Evolutionary conservation across 1,140 invertebrate genomes (phyloP).

Genomic region (Oedothorax gibbosus): DNA sequence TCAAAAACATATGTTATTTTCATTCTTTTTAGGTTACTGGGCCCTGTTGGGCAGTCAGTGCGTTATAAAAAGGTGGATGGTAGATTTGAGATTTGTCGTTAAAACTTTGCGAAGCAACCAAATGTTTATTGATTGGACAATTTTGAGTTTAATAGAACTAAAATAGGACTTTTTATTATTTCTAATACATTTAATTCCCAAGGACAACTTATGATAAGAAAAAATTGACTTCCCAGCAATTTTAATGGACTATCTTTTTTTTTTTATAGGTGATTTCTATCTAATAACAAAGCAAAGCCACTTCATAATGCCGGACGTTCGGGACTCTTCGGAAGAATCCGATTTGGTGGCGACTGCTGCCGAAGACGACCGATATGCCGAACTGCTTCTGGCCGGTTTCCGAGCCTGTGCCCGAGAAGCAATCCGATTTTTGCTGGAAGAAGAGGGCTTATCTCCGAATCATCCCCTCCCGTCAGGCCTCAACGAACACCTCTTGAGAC

Average conservation of each 20-base stretch:
- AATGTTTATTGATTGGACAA: no score
- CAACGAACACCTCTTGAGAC: constrained; percentile 63
- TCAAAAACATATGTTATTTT: no score
- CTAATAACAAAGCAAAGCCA: neutral
- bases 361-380: constrained; percentile 19
- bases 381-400: constrained; percentile 62
- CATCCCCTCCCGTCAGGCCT: constrained; percentile 65
- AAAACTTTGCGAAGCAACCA: no score
- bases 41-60: no score
- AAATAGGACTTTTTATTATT: neutral
- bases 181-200: neutral
- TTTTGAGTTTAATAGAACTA: neutral
- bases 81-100: no score
- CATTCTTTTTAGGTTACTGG: no score
- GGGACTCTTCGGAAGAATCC: constrained; percentile 10
- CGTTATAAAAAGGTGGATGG: no score
- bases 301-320: constrained; percentile 31
- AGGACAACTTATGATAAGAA: neutral
- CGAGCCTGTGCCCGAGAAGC: constrained; percentile 65
- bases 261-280: neutral
- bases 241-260: neutral
- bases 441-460: constrained; percentile 64
- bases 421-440: constrained; percentile 65
- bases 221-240: neutral
- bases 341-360: neutral